Evolutionary conservation across 2,113 vertebrate species (phyloP).

Genomic region (Grallaria varia): DNA sequence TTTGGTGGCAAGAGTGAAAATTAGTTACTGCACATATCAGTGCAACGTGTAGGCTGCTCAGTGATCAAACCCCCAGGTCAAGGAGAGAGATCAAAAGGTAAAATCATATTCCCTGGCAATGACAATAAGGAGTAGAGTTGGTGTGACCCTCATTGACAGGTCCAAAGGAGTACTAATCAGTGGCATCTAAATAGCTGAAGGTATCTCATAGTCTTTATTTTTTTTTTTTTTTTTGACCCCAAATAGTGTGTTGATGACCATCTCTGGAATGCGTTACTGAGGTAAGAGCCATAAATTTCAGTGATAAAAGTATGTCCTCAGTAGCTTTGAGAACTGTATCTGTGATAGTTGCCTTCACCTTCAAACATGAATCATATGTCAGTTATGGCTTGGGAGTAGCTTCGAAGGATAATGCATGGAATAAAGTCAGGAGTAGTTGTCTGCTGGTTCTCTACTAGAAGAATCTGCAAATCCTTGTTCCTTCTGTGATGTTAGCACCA

Average conservation of each 20-base stretch:
- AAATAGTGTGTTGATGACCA: not conserved
- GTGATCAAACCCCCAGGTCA: not conserved
- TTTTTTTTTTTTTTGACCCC: too few species aligned
- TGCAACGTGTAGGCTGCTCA: not conserved
- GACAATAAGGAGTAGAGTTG: not conserved
- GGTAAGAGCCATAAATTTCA: not conserved
- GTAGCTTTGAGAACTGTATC: not conserved
- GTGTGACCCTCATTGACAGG: not conserved
- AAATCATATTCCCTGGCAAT: not conserved
- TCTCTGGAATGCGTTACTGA: not conserved
- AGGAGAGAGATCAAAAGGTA: not conserved
- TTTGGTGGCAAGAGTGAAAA: not conserved
- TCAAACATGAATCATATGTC: not conserved
- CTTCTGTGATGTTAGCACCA: not conserved
- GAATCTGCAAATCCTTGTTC: not conserved
- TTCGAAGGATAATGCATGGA: not conserved
- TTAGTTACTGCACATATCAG: not conserved
- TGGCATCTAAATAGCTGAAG: not conserved
- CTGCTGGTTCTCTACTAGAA: not conserved
- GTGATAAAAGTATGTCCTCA: not conserved
- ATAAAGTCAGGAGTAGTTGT: not conserved
- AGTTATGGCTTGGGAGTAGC: not conserved
- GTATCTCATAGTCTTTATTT: too few species aligned
- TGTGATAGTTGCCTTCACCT: not conserved
- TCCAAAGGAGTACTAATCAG: not conserved